Conservation (phyloP, 2,888 invertebrate species). For the Urechis unicinctus region DNA sequence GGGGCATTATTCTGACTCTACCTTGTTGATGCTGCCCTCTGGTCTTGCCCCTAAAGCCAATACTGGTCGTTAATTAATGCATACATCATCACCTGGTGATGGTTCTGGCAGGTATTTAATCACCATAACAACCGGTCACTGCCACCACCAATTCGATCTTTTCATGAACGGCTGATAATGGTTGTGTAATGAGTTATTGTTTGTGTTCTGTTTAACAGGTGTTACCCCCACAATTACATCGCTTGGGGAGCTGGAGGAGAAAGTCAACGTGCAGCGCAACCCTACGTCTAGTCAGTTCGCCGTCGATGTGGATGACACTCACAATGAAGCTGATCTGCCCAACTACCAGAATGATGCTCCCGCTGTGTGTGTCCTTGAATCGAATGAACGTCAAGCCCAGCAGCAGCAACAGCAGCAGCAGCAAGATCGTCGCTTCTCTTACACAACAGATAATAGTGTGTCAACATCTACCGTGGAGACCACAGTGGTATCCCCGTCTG, state of each 20-base stretch:
- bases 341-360: too few relatives aligned
- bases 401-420: not conserved
- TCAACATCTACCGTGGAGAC: constrained; percentile 60
- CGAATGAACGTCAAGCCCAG: not conserved
- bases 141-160: too few relatives aligned
- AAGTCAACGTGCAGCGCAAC: constrained; percentile 9
- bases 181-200: too few relatives aligned
- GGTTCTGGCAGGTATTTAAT: not conserved
- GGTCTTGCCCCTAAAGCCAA: too few relatives aligned
- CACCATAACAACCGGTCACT: too few relatives aligned
- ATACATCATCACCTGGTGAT: not conserved
- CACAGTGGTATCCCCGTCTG: constrained; percentile 58
- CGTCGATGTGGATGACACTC: too few relatives aligned
- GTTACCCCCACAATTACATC: constrained; percentile 52
- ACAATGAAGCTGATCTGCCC: too few relatives aligned
- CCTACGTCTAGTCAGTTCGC: not conserved
- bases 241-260: constrained; percentile 8
- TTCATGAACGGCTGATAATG: too few relatives aligned
- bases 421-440: constrained; percentile 9
- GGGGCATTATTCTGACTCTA: too few relatives aligned
- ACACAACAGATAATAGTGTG: constrained; percentile 38
- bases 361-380: not conserved
- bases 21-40: too few relatives aligned
- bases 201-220: constrained; percentile 40
- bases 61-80: not conserved